Evolutionary conservation across 1,140 invertebrate species (phyloP).

Genomic region (Drosophila ambigua): DNA sequence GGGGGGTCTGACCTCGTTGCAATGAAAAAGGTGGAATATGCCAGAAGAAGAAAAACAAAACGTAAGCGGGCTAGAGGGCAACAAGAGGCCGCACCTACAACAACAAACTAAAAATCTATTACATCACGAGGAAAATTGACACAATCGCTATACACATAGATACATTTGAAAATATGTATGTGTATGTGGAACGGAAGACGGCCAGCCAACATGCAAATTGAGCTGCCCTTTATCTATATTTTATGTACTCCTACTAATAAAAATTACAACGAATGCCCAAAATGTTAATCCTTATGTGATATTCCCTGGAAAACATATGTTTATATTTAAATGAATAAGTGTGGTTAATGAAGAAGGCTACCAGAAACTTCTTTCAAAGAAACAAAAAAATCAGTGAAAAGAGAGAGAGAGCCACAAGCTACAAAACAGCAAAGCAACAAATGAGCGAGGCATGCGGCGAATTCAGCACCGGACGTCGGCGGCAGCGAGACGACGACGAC

Average conservation of each 20-base stretch:
- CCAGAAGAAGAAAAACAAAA: slow-evolving; percentile 7
- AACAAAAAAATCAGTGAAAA: slow-evolving; percentile 32
- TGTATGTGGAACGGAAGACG: slow-evolving; percentile 11
- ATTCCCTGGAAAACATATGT: too few relatives aligned
- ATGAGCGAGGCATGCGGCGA: slow-evolving; percentile 37
- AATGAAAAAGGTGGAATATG: slow-evolving; percentile 35
- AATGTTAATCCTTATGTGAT: too few relatives aligned
- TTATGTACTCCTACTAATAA: too few relatives aligned
- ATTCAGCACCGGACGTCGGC: slow-evolving; percentile 53
- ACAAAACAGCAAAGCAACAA: slow-evolving; percentile 55
- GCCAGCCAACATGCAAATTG: too few relatives aligned
- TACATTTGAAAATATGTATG: slow-evolving; percentile 24
- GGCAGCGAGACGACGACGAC: slow-evolving; percentile 49
- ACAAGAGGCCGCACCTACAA: slow-evolving; percentile 68
- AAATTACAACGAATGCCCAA: too few relatives aligned
- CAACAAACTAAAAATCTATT: slow-evolving; percentile 52
- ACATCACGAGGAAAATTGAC: slow-evolving; percentile 75
- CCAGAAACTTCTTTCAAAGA: slow-evolving; percentile 53
- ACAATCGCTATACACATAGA: slow-evolving; percentile 41
- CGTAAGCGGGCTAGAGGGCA: slow-evolving; percentile 16
- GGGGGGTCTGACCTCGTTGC: slow-evolving; percentile 62
- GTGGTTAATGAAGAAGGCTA: slow-evolving; percentile 1
- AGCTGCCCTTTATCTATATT: too few relatives aligned
- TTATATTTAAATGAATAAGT: too few relatives aligned
- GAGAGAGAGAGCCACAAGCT: slow-evolving; percentile 20